Conservation (phyloP, 2,888 invertebrate genomes). For the Perithous albicinctus region DNA sequence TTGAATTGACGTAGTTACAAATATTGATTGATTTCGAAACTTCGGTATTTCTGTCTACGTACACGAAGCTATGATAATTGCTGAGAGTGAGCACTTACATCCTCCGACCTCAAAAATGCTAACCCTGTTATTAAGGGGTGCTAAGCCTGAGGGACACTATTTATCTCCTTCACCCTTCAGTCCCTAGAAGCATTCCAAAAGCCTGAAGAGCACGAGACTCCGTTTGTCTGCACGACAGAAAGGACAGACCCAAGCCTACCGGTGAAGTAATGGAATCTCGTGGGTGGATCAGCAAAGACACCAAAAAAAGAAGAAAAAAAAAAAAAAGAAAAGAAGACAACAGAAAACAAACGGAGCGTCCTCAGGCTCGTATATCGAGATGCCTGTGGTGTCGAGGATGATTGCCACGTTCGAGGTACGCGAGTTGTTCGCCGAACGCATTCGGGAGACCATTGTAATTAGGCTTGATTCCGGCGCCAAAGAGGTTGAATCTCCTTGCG, state of each 20-base stretch:
- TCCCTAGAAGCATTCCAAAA: slow-evolving; percentile 14
- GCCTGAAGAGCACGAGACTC: neutral
- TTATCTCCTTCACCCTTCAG: slow-evolving; percentile 1
- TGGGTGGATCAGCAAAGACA: slow-evolving; percentile 65
- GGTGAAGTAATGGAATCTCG: slow-evolving; percentile 67
- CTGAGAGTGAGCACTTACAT: neutral
- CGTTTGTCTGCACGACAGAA: slow-evolving; percentile 32
- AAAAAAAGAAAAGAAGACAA: neutral
- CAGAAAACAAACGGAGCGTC: slow-evolving; percentile 63
- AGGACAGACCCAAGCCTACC: neutral
- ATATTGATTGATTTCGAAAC: too few species aligned
- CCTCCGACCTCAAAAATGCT: neutral
- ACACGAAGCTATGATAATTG: neutral
- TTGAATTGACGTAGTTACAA: too few species aligned
- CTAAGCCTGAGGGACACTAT: slow-evolving; percentile 7
- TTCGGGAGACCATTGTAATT: slow-evolving; percentile 75
- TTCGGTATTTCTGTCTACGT: neutral
- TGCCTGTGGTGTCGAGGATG: slow-evolving; percentile 68
- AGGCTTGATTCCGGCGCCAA: slow-evolving; percentile 72
- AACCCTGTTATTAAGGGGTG: slow-evolving; percentile 20
- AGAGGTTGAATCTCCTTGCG: slow-evolving; percentile 46
- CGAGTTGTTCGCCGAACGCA: slow-evolving; percentile 69
- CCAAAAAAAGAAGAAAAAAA: slow-evolving; percentile 3
- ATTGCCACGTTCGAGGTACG: slow-evolving; percentile 65
- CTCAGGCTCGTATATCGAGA: slow-evolving; percentile 65